These are phyloP conservation scores for Phalacrocorax aristotelis DNA, from an alignment of 2,113 vertebrate genomes.

Conservation along the genomic window DNA sequence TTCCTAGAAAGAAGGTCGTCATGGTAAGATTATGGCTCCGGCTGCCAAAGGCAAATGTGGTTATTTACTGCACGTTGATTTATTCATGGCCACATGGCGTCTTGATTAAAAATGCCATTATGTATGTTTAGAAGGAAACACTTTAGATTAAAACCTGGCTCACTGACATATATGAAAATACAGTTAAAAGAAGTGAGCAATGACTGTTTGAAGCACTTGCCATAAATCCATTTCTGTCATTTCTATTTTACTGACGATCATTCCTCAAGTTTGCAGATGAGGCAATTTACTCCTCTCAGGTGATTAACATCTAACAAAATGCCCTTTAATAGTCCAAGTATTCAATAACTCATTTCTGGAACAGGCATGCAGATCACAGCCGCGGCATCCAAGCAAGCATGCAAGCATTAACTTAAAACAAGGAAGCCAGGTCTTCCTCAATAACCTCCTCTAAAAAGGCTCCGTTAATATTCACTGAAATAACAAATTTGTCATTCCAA, in stretches of 20 bases:
- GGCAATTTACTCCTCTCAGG: background rate
- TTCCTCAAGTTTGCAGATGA: background rate
- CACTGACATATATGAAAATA: background rate
- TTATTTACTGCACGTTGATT: background rate
- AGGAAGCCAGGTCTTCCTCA: background rate
- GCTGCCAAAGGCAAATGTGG: background rate
- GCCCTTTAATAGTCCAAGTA: background rate
- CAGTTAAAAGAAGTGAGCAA: background rate
- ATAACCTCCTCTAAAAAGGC: background rate
- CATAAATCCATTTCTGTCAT: background rate
- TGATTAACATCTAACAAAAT: background rate
- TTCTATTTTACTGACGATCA: background rate
- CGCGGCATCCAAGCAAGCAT: background rate
- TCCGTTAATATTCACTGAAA: rapidly evolving
- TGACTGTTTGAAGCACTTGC: background rate
- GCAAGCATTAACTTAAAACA: background rate
- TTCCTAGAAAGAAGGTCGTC: background rate
- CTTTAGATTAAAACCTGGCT: slow-evolving; percentile 18
- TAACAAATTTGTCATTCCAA: background rate
- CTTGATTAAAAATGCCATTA: background rate
- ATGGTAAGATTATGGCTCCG: background rate
- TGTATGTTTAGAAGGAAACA: background rate
- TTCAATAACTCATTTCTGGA: background rate
- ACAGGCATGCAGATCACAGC: background rate
- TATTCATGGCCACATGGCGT: background rate